Percentiles rank a stretch among this genome's conserved stretches.
Evolutionary conservation across 2,113 vertebrate genomes (phyloP).

Genomic region (Hemiprocne comata): DNA sequence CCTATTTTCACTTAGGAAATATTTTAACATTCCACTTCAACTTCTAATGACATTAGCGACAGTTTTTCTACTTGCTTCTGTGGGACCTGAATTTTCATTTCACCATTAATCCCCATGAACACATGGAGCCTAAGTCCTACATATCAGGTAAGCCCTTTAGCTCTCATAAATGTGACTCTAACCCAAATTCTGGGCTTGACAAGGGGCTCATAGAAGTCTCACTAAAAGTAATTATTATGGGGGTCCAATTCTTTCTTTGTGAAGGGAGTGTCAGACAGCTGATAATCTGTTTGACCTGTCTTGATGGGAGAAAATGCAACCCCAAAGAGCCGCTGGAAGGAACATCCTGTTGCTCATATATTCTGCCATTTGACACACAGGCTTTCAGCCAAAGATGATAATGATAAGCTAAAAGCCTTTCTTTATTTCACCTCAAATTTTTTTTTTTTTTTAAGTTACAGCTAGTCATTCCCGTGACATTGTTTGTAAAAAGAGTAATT

Average conservation of each 20-base stretch:
- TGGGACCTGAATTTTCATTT: background rate
- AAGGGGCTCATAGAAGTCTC: background rate
- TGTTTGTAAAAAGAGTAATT: background rate
- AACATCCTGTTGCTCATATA: background rate
- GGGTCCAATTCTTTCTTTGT: background rate
- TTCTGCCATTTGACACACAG: background rate
- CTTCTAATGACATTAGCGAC: background rate
- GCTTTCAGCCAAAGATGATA: background rate
- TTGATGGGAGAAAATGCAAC: background rate
- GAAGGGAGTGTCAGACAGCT: background rate
- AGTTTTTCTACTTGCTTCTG: background rate
- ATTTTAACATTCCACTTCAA: background rate
- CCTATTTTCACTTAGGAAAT: background rate
- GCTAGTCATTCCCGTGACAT: background rate
- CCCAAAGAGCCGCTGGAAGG: background rate
- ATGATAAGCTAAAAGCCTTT: background rate
- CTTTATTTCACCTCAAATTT: background rate
- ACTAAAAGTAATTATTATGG: background rate
- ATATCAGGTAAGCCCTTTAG: background rate
- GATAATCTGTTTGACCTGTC: background rate
- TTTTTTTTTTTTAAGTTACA: background rate
- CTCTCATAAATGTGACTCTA: background rate
- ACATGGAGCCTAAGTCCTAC: background rate
- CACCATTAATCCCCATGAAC: background rate
- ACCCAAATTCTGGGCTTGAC: constrained; percentile 5